Percentiles rank a stretch among this genome's conserved stretches.
Evolutionary conservation across 2,113 vertebrate species (phyloP).

Genomic region (Odontesthes bonariensis): DNA sequence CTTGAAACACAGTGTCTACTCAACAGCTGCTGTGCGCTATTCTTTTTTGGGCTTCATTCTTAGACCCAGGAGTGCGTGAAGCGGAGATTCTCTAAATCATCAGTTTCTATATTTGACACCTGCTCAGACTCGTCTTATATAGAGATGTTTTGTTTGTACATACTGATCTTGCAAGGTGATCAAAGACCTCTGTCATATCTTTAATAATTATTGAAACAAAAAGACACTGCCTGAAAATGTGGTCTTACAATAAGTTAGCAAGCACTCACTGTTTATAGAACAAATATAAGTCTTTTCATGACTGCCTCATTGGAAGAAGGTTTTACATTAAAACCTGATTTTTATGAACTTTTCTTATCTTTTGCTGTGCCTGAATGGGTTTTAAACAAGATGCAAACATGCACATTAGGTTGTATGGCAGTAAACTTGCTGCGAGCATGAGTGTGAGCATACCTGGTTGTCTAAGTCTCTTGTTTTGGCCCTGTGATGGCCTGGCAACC

Average conservation of each 20-base stretch:
- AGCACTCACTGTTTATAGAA: not conserved
- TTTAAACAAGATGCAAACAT: not conserved
- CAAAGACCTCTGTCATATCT: conserved; percentile 2
- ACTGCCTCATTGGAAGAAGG: not conserved
- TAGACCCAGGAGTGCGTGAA: conserved; percentile 15
- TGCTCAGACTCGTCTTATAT: conserved; percentile 21
- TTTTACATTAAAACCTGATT: not conserved
- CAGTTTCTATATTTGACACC: conserved; percentile 31
- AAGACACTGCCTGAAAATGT: conserved; percentile 44
- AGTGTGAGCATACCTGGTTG: not conserved
- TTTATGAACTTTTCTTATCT: not conserved
- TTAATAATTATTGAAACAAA: too few species aligned
- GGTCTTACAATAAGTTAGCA: not conserved
- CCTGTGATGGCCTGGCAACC: not conserved
- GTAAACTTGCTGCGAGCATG: not conserved
- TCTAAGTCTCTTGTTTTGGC: not conserved
- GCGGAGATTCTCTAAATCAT: conserved; percentile 33
- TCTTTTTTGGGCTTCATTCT: conserved; percentile 9
- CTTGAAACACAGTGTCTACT: conserved; percentile 10
- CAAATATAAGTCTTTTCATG: not conserved
- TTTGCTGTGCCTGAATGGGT: not conserved
- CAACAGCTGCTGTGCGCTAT: not conserved
- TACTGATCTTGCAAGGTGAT: conserved; percentile 33
- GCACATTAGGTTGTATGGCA: not conserved
- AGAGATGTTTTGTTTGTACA: conserved; percentile 20